Evolutionary conservation across 2,888 invertebrate species (phyloP).

Genomic region (Scaptomyza polygonia): DNA sequence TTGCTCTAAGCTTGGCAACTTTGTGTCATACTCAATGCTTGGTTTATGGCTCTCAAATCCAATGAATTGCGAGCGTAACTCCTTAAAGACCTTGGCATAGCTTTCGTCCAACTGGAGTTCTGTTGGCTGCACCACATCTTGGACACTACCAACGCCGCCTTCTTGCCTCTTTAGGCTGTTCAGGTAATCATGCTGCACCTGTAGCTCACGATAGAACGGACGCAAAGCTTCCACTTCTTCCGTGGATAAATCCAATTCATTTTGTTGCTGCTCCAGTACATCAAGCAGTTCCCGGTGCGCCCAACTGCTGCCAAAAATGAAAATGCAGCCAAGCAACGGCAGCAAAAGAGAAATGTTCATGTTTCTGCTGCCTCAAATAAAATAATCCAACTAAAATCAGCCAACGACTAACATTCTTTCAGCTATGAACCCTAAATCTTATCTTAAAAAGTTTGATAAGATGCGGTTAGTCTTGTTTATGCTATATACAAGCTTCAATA

Average conservation of each 20-base stretch:
- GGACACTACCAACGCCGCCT: constrained; percentile 37
- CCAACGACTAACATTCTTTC: constrained; percentile 30
- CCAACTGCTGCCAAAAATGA: constrained; percentile 10
- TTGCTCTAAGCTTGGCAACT: constrained; percentile 66
- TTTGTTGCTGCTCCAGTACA: constrained; percentile 50
- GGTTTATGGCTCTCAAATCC: constrained; percentile 37
- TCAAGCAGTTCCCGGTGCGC: constrained; percentile 51
- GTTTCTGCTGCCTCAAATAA: constrained; percentile 35
- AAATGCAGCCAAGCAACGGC: constrained; percentile 27
- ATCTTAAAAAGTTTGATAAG: constrained; percentile 58
- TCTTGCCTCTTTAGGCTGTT: constrained; percentile 41
- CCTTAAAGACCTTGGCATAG: constrained; percentile 47
- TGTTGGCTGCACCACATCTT: neutral
- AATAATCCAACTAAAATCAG: constrained; percentile 42
- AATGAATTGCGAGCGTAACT: constrained; percentile 56
- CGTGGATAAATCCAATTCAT: constrained; percentile 55
- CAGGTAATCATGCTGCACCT: constrained; percentile 71
- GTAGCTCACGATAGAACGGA: constrained; percentile 71
- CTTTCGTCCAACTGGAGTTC: constrained; percentile 24
- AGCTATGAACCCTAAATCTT: constrained; percentile 38
- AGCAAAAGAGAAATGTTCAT: constrained; percentile 34
- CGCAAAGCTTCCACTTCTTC: constrained; percentile 63
- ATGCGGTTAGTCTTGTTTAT: constrained; percentile 59
- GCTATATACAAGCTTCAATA: constrained; percentile 14
- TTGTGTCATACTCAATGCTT: constrained; percentile 61